A percentile compares a stretch with the other conserved stretches of the same genome.
Evolutionary conservation across 1,140 invertebrate genomes (phyloP).

Genomic region (Brachionus calyciflorus): DNA sequence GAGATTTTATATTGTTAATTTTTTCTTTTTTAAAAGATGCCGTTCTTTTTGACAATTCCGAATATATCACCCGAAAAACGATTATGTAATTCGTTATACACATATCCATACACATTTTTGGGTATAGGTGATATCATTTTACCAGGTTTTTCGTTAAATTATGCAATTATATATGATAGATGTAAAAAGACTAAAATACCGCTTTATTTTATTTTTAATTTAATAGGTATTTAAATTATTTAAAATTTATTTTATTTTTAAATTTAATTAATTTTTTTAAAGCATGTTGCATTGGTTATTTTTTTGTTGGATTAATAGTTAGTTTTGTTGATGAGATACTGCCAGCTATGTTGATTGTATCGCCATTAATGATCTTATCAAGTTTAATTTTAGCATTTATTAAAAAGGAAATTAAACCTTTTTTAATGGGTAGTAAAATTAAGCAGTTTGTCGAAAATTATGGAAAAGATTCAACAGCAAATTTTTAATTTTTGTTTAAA

Average conservation of each 20-base stretch:
- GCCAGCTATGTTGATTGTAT: background rate
- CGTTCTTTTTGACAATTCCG: constrained; percentile 65
- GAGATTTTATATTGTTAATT: background rate
- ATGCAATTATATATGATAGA: background rate
- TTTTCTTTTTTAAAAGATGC: constrained; percentile 55
- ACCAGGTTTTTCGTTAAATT: constrained; percentile 57
- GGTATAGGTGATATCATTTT: constrained; percentile 68
- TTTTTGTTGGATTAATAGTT: background rate
- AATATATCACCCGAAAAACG: constrained; percentile 51
- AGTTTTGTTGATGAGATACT: background rate
- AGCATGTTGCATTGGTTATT: background rate
- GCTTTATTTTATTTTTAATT: constrained; percentile 57
- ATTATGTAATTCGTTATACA: constrained; percentile 52
- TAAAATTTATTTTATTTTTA: no score
- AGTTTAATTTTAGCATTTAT: background rate
- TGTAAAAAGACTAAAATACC: background rate
- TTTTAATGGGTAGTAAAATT: background rate
- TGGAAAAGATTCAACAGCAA: background rate
- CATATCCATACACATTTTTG: constrained; percentile 60
- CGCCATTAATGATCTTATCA: background rate
- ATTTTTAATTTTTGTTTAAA: no score
- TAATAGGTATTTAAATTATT: constrained; percentile 56
- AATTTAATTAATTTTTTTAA: no score
- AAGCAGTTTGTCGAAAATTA: background rate
- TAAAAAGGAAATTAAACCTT: background rate